Conservation (phyloP, 2,797 vertebrate species). For the Eospalax fontanierii region DNA sequence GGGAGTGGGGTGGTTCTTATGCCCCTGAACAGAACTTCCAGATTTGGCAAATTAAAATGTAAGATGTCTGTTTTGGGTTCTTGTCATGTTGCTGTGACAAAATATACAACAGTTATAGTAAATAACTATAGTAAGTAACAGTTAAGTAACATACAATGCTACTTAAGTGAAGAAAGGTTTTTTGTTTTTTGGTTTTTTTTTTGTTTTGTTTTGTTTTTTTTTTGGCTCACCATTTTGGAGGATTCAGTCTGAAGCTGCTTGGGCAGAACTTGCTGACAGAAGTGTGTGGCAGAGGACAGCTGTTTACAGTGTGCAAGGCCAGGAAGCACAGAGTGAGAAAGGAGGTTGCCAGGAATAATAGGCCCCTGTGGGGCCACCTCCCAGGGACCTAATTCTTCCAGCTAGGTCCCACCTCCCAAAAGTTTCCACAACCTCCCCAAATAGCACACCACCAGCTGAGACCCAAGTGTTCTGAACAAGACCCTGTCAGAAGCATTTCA, state of each 20-base stretch:
- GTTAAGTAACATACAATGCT: no score
- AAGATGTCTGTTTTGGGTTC: background rate
- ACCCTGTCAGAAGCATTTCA: background rate
- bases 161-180: background rate
- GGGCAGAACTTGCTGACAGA: background rate
- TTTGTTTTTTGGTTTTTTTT: no score
- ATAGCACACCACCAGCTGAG: background rate
- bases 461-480: background rate
- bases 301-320: no score
- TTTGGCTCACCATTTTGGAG: background rate
- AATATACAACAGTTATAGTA: background rate
- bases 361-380: background rate
- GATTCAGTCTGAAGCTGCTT: background rate
- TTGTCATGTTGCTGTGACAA: background rate
- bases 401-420: background rate
- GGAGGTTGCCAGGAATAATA: no score
- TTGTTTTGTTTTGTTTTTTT: no score
- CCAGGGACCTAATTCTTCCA: no score
- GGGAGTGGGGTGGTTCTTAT: background rate
- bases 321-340: background rate
- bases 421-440: background rate
- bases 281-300: background rate
- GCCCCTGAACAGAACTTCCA: background rate
- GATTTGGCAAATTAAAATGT: constrained; percentile 9
- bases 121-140: no score